Evolutionary conservation across 2,888 invertebrate species (phyloP).

Genomic region (Leuctra nigra): DNA sequence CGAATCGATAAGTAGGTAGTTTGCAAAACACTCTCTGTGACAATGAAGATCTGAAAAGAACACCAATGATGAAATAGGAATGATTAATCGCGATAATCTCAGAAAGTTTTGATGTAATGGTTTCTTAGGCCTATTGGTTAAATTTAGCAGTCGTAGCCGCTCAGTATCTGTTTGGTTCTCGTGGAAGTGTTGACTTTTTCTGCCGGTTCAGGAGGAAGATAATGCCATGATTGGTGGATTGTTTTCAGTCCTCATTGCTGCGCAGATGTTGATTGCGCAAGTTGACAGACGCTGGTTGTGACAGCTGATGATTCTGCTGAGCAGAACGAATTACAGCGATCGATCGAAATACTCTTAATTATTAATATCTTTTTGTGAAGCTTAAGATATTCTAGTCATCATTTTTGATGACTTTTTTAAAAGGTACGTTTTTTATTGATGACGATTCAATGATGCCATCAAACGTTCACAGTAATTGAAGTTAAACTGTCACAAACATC

Average conservation of each 20-base stretch:
- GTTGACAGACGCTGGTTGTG: neutral
- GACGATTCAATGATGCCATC: conserved; percentile 15
- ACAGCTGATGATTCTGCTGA: neutral
- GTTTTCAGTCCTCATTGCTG: too few species aligned
- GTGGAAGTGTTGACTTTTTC: neutral
- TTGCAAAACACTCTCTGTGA: neutral
- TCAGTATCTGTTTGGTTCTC: too few species aligned
- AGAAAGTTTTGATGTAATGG: too few species aligned
- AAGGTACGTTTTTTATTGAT: conserved; percentile 29
- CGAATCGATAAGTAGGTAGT: neutral
- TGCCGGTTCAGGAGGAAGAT: neutral
- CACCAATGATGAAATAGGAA: neutral
- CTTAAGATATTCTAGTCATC: conserved; percentile 22
- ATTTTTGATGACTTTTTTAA: conserved; percentile 28
- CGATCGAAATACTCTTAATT: conserved; percentile 5
- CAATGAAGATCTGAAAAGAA: neutral
- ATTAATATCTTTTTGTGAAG: conserved; percentile 20
- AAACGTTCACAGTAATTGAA: conserved; percentile 3
- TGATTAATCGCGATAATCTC: too few species aligned
- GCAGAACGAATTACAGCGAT: neutral
- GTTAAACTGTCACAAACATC: conserved; percentile 8
- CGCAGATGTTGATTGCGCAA: too few species aligned
- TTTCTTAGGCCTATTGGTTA: too few species aligned
- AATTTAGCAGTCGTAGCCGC: too few species aligned
- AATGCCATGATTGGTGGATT: neutral